Conservation (phyloP, 2,888 invertebrate genomes). For the Eilema caniola region DNA sequence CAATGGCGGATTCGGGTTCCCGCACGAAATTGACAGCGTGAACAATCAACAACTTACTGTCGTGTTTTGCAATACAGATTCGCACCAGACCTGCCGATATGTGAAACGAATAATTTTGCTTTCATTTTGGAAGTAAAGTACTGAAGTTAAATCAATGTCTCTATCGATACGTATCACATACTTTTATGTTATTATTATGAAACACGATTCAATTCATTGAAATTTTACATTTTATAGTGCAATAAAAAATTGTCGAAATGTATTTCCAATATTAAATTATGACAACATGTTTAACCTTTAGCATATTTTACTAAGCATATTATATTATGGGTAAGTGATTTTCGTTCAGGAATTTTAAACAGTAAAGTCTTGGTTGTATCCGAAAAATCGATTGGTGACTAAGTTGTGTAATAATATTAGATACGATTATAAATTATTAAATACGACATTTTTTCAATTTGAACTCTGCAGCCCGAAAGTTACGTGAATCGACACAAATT, state of each 20-base stretch:
- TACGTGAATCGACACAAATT: neutral
- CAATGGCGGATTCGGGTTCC: constrained; percentile 61
- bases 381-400: neutral
- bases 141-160: constrained; percentile 26
- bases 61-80: constrained; percentile 53
- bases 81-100: constrained; percentile 33
- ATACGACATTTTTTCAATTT: constrained; percentile 5
- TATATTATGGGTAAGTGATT: no score
- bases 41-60: constrained; percentile 55
- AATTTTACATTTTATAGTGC: constrained; percentile 46
- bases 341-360: constrained; percentile 21
- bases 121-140: constrained; percentile 22
- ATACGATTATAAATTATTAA: neutral
- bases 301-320: constrained; percentile 37
- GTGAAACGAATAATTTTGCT: constrained; percentile 31
- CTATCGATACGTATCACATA: constrained; percentile 19
- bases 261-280: constrained; percentile 44
- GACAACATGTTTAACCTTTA: constrained; percentile 30
- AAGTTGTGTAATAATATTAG: neutral
- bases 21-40: constrained; percentile 56
- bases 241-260: constrained; percentile 33
- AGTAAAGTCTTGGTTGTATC: constrained; percentile 18
- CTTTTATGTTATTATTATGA: constrained; percentile 33
- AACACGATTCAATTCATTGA: constrained; percentile 36
- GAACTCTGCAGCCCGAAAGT: constrained; percentile 31